phyloP scores from a whole-genome alignment of 2,888 invertebrate genomes.

The Stegophylla sp. region DNA sequence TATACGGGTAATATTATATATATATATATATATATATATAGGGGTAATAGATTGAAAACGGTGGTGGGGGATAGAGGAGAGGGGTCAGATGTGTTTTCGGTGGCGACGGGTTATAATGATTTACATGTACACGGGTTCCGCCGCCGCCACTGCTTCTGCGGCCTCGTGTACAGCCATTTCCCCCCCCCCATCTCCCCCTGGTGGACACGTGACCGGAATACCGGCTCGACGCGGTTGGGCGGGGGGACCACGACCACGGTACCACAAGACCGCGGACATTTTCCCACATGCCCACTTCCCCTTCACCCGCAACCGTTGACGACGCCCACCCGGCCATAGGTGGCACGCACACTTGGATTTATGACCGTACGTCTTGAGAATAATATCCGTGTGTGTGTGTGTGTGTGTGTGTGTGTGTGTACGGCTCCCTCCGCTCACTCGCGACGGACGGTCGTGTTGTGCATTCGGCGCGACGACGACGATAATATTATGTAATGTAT shows the following conservation, averaged over 20 bases:
- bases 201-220: neutral
- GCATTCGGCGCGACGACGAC: neutral
- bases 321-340: neutral
- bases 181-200: too few relatives aligned
- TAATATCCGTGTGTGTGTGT: too few relatives aligned
- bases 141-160: neutral
- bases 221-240: neutral
- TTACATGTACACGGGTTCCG: constrained; percentile 19
- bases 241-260: too few relatives aligned
- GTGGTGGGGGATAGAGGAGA: neutral
- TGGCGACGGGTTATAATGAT: constrained; percentile 37
- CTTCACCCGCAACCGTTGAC: neutral
- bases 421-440: neutral
- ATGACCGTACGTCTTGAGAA: constrained; percentile 42
- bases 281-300: constrained; percentile 18
- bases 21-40: neutral
- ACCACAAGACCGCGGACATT: neutral
- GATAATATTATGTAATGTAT: too few relatives aligned
- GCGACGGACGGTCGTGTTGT: neutral
- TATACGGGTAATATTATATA: neutral
- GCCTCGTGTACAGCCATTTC: neutral
- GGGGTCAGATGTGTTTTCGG: neutral
- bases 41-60: constrained; percentile 19
- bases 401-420: too few relatives aligned
- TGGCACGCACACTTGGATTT: constrained; percentile 17